A percentile compares a stretch with the other conserved stretches of the same genome.
Evolutionary conservation across 2,113 vertebrate genomes (phyloP).

Genomic region (Numenius arquata): DNA sequence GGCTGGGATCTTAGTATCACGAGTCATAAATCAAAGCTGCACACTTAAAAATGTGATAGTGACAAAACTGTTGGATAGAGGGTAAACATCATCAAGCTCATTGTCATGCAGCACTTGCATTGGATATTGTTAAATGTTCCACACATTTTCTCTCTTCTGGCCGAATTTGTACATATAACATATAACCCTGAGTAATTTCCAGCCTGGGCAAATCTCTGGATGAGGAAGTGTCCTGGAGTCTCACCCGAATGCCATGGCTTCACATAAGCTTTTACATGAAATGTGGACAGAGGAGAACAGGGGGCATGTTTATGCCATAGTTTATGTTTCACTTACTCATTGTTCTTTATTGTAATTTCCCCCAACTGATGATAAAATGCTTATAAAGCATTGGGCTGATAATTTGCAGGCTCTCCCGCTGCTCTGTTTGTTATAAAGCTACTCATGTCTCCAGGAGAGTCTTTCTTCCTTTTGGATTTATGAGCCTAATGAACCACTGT

Average conservation of each 20-base stretch:
- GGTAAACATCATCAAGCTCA: conserved; percentile 38
- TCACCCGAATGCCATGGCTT: not conserved
- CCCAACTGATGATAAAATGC: conserved; percentile 42
- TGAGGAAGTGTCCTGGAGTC: not conserved
- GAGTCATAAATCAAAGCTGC: conserved; percentile 54
- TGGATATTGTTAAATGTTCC: not conserved
- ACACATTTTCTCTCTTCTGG: not conserved
- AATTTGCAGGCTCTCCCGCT: conserved; percentile 58
- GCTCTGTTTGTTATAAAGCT: conserved; percentile 60
- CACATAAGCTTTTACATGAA: not conserved
- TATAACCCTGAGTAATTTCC: not conserved
- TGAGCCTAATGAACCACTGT: conserved; percentile 53
- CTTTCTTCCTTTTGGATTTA: conserved; percentile 61
- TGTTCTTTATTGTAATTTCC: conserved; percentile 49
- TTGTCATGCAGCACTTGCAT: not conserved
- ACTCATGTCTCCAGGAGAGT: conserved; percentile 44
- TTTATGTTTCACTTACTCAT: conserved; percentile 12
- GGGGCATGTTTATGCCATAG: not conserved
- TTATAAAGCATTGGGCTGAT: conserved; percentile 49
- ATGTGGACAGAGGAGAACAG: not conserved
- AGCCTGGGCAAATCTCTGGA: not conserved
- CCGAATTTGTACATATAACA: not conserved
- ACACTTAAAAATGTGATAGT: conserved; percentile 23
- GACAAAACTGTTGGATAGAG: conserved; percentile 19
- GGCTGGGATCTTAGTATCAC: conserved; percentile 30